phyloP scores from a whole-genome alignment of 2,113 vertebrate genomes.

The Neomonachus schauinslandi region DNA sequence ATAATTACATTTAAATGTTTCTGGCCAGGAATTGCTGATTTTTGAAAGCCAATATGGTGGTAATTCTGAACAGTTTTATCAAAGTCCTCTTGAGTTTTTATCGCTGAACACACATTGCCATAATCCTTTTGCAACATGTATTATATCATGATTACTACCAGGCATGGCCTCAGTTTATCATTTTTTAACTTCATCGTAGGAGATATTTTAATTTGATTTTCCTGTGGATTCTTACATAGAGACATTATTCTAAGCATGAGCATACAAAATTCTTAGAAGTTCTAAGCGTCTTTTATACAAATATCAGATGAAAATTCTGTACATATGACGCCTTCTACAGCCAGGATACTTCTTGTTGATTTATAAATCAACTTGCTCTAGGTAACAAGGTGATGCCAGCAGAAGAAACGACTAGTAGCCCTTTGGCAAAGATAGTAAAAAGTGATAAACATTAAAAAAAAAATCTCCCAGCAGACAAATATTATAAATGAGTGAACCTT shows the following conservation, averaged over 20 bases:
- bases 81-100: not conserved
- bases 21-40: not conserved
- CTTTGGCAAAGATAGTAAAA: not conserved
- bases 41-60: not conserved
- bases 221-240: not conserved
- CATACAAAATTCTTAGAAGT: not conserved
- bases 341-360: not conserved
- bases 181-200: not conserved
- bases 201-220: slow-evolving; percentile 22
- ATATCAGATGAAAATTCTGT: not conserved
- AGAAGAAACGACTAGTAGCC: not conserved
- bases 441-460: not conserved
- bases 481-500: not conserved
- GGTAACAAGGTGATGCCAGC: not conserved
- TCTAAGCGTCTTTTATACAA: not conserved
- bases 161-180: not conserved
- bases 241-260: not conserved
- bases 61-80: not conserved
- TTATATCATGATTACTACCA: not conserved
- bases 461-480: not conserved
- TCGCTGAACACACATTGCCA: not conserved
- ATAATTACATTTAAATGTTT: slow-evolving; percentile 9
- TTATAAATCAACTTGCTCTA: not conserved
- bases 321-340: not conserved
- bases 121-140: not conserved